Base-by-base conservation (phyloP, 2,113 vertebrate genomes). In the Camelus dromedarius region DNA sequence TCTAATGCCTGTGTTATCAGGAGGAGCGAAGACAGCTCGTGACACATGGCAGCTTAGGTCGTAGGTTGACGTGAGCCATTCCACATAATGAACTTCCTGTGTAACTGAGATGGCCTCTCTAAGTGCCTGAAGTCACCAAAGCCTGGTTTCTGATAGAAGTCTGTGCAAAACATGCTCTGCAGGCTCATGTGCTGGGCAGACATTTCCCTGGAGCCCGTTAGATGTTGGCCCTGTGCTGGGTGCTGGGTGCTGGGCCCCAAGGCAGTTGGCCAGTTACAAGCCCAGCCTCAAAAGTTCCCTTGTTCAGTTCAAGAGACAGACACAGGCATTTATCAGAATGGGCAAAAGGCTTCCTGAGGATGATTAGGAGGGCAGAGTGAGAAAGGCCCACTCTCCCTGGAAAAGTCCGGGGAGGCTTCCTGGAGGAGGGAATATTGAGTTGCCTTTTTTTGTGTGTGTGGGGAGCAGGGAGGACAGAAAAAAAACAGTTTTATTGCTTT, bases 161-260 rank as follows among this genome's bases (percentile, higher is more conserved):
- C 46, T 38, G 0, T 3, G 2, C 8, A 1, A 8, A 42, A 2
- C 2, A 30, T 0, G 5, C 6, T 12, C 42, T 24, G 8, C 4
- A 13, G 14, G 16, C 1, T 5, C 13, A 1, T 1, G 7, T 1
- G 1, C 9, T 10, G n/a, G 6, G 32, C 46, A 62, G 30, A 48
- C 16, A 6, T 2, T 2, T 24, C 76, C 35, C 48, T 1, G 3
- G 42, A 35, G 18, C 62, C 62, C 13, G 6, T 13, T 6, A 32
- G 83, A 56, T 22, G 42, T 11, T n/a, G 50, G 87, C 54, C 75
- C 77, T 60, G 54, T 58, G 56, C 81, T 52, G 28, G 18, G 24
- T 67, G 35, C 81, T 52, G 28, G 18, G 24, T 67, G 35, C 81
- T 35, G 77, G 72, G 35, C 50, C 56, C n/a, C 62, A 58, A 19